Percentiles rank a stretch among this genome's conserved stretches.
Conservation (phyloP, 2,113 vertebrate species). For the Tamias sibiricus region DNA sequence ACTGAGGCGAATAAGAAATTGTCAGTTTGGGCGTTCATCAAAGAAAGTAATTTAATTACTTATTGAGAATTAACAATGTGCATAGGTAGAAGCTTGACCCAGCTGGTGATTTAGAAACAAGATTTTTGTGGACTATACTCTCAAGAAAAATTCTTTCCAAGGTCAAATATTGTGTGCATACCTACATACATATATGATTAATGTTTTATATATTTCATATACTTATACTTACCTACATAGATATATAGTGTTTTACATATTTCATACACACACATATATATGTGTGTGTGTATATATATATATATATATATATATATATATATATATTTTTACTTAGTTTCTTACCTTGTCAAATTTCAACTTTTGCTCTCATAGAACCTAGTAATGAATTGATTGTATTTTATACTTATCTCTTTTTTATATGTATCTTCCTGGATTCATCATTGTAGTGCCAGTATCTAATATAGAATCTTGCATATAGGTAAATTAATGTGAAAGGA, state of each 20-base stretch:
- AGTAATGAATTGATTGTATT: neutral
- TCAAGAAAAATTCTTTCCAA: conserved; percentile 27
- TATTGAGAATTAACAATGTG: neutral
- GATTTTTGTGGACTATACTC: neutral
- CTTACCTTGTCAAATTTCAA: neutral
- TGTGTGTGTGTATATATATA: too few relatives aligned
- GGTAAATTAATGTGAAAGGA: neutral
- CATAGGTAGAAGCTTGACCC: neutral
- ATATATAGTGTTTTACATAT: neutral
- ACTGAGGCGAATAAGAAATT: neutral
- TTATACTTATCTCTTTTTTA: conserved; percentile 19
- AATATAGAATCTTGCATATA: neutral
- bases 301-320: neutral
- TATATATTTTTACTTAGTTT: conserved; percentile 3
- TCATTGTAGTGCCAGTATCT: neutral
- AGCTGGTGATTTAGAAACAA: neutral
- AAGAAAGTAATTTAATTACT: conserved; percentile 6
- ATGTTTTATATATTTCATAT: neutral
- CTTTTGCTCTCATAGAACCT: neutral
- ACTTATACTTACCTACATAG: neutral
- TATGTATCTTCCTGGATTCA: neutral
- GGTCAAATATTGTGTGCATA: neutral
- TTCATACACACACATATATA: too few relatives aligned
- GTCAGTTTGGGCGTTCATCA: neutral
- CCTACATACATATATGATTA: neutral